Evolutionary conservation across 2,797 vertebrate genomes (phyloP), one percentile per base, ranked within the genome.

Genomic region (Pseudomugil gertrudae): DNA sequence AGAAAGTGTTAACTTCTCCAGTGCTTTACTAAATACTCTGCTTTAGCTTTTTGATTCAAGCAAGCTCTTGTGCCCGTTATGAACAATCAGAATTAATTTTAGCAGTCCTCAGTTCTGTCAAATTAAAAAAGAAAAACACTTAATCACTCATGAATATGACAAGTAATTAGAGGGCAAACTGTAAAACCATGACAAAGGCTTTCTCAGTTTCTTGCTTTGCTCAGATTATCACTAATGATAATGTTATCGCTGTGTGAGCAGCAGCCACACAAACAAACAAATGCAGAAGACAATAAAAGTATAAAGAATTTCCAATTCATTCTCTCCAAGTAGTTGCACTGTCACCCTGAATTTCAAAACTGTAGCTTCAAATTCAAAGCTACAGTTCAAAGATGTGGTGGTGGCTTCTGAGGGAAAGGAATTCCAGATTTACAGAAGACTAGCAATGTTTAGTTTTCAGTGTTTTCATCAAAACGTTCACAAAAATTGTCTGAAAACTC

Each of bases 401-500:
- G 17, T 15, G 0, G 23, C 30, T 52, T 32, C 24, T 19, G 9
- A 27, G 8, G 36, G n/a, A 60, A 14, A 11, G n/a, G 8, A 4
- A 11, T 23, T 17, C 26, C 50, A 74, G 7, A 65, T 65, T 11
- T 29, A 52, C 24, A 57, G n/a, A 1, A 58, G 30, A 6, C 32
- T 40, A n/a, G 51, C 40, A 56, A 35, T 9, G 35, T 45, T 10
- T 53, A 8, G n/a, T 53, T 45, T 72, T 33, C 57, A 67, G 38
- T 60, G 60, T 21, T 78, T 29, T 70, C n/a, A 13, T 40, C 66
- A 76, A 69, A 58, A n/a, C 64, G 33, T 52, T 38, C 36, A 53
- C 27, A 57, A 24, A 51, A 54, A 57, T 76, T 19, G 48, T 65
- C 43, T 68, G 74, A 65, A 71, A 76, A 63, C 36, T 69, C 60